Evolutionary conservation across 2,888 invertebrate genomes (phyloP).

Genomic region (Nudaria mundana): DNA sequence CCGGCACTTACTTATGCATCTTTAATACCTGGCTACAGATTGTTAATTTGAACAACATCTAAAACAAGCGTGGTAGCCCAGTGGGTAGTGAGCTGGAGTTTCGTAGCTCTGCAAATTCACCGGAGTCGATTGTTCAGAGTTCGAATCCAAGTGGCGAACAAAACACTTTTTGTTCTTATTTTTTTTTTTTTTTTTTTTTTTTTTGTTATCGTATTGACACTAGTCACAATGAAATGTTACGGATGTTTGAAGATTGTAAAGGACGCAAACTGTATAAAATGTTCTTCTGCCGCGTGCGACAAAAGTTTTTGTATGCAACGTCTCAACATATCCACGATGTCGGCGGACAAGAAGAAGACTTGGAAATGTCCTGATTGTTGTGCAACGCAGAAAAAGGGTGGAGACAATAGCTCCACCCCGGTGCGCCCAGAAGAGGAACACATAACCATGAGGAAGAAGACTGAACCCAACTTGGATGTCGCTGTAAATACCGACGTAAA

Average conservation of each 20-base stretch:
- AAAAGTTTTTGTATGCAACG: neutral
- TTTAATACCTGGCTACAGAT: no score
- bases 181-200: no score
- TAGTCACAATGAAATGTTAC: neutral
- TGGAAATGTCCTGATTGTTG: neutral
- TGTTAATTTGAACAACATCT: no score
- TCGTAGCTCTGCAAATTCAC: no score
- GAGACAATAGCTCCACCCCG: neutral
- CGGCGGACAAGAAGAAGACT: neutral
- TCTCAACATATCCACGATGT: neutral
- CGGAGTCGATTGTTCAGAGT: no score
- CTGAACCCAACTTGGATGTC: neutral
- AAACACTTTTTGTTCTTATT: no score
- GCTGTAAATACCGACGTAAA: neutral
- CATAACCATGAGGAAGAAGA: neutral
- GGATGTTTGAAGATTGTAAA: neutral
- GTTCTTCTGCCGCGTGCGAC: neutral
- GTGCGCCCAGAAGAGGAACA: neutral
- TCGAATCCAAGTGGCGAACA: no score
- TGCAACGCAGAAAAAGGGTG: neutral
- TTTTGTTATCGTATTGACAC: no score
- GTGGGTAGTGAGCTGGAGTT: no score
- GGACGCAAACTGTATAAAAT: conserved; percentile 8
- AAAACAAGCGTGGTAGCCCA: no score
- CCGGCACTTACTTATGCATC: no score